Conservation (phyloP, 2,113 vertebrate genomes). For the Saccopteryx bilineata region DNA sequence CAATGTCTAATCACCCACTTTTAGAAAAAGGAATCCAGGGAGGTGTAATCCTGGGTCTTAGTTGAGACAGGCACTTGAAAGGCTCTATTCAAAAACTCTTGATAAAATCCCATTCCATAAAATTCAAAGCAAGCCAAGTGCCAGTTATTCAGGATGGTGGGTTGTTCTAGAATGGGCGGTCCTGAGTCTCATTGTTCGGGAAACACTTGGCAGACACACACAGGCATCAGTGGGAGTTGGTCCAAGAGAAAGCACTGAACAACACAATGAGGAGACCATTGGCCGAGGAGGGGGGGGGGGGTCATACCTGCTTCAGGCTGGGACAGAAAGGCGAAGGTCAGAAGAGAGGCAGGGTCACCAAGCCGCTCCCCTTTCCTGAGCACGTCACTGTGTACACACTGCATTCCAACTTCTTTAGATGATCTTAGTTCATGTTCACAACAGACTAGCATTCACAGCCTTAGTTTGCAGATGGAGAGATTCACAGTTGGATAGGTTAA, state of each 20-base stretch:
- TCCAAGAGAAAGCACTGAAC: not conserved
- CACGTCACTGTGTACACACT: accelerated
- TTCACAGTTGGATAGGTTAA: too few relatives aligned
- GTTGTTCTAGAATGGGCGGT: not conserved
- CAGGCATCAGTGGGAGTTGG: not conserved
- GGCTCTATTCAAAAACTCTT: not conserved
- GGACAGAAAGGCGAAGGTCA: not conserved
- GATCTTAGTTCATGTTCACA: not conserved
- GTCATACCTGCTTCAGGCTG: not conserved
- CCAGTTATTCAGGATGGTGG: not conserved
- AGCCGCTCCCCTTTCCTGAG: not conserved
- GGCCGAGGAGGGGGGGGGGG: too few relatives aligned
- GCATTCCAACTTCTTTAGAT: too few relatives aligned
- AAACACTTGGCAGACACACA: not conserved
- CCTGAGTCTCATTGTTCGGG: not conserved
- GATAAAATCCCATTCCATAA: not conserved
- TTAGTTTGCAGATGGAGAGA: not conserved
- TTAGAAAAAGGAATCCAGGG: not conserved
- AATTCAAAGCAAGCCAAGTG: not conserved
- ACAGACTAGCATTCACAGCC: not conserved
- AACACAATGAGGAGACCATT: too few relatives aligned
- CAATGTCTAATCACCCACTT: not conserved
- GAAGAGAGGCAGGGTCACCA: not conserved
- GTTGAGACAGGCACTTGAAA: not conserved
- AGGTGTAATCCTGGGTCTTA: not conserved